Conservation (phyloP, 2,888 invertebrate species). For the Choristoneura rosaceana region DNA sequence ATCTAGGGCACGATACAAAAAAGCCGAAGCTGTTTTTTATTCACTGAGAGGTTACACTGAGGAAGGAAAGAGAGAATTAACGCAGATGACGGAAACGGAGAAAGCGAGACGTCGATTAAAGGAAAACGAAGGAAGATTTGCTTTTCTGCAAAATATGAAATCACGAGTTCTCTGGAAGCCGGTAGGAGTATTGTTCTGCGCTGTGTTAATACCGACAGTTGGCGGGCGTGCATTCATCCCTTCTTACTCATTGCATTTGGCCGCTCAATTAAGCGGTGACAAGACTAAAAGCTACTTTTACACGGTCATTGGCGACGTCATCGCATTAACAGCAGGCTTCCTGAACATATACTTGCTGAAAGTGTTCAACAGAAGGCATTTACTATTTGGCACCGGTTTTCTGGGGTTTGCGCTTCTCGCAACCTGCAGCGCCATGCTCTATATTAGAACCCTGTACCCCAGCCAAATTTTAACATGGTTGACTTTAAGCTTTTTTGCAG, state of each 20-base stretch:
- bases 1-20: constrained; percentile 17
- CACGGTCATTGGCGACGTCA: constrained; percentile 19
- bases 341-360: constrained; percentile 8
- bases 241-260: constrained; percentile 32
- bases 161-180: constrained; percentile 39
- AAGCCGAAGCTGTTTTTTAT: constrained; percentile 8
- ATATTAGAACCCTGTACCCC: constrained; percentile 1
- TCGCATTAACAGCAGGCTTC: constrained; percentile 12
- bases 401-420: background rate
- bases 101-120: constrained; percentile 24
- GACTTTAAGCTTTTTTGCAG: constrained; percentile 4
- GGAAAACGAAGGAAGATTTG: background rate
- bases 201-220: constrained; percentile 13
- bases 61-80: constrained; percentile 4
- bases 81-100: constrained; percentile 11
- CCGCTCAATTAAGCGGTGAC: constrained; percentile 30
- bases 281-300: constrained; percentile 31
- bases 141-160: constrained; percentile 4
- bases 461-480: constrained; percentile 20
- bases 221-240: constrained; percentile 38
- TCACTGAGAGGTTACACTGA: constrained; percentile 11
- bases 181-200: constrained; percentile 26
- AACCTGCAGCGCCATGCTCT: background rate
- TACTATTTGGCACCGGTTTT: constrained; percentile 16
- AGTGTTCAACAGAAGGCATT: constrained; percentile 17